A percentile compares a stretch with the other conserved stretches of the same genome.
Conservation (phyloP, 2,888 invertebrate species). For the Galeopsomyia nigrocyanea region DNA sequence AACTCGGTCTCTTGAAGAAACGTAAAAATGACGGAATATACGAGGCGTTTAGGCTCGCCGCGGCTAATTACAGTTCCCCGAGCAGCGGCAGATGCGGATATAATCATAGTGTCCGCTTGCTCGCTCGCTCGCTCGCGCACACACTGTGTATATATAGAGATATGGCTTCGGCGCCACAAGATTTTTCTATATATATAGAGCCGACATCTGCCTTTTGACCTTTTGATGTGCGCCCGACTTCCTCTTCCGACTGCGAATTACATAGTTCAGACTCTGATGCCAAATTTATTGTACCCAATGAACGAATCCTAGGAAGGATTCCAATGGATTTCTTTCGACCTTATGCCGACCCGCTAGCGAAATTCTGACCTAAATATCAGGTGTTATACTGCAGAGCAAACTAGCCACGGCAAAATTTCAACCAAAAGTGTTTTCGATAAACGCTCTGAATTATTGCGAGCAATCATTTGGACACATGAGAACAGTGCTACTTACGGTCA, state of each 20-base stretch:
- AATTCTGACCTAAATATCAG: too few species aligned
- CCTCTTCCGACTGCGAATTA: constrained; percentile 41
- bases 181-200: too few species aligned
- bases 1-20: constrained; percentile 46
- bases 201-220: too few species aligned
- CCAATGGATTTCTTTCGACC: background rate
- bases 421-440: too few species aligned
- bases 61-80: constrained; percentile 58
- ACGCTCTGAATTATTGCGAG: too few species aligned
- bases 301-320: constrained; percentile 10
- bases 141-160: too few species aligned
- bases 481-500: background rate
- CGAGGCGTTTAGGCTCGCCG: constrained; percentile 51
- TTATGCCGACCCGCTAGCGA: background rate
- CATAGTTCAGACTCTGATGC: constrained; percentile 9
- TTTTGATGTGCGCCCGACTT: constrained; percentile 37
- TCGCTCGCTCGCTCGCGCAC: background rate
- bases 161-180: too few species aligned
- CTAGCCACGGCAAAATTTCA: too few species aligned
- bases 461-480: too few species aligned
- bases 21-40: constrained; percentile 60
- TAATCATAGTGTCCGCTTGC: constrained; percentile 58
- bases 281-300: constrained; percentile 37
- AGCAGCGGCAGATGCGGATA: constrained; percentile 62
- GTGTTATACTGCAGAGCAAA: too few species aligned